phyloP scores from a whole-genome alignment of 2,113 vertebrate genomes.

The Clupea harengus region DNA sequence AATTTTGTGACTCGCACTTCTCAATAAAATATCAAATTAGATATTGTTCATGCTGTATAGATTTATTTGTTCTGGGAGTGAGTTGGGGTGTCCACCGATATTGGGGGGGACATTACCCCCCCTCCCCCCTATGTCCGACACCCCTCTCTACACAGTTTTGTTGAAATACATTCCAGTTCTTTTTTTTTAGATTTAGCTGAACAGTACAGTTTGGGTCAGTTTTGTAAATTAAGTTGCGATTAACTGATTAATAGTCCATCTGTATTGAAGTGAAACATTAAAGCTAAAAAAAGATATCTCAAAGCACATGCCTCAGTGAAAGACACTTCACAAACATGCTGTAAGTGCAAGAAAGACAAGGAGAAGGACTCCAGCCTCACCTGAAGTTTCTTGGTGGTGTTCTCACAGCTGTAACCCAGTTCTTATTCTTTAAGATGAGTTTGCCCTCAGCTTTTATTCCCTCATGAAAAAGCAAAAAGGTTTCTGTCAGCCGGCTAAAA shows the following conservation, averaged over 20 bases:
- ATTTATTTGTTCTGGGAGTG: too few species aligned
- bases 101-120: too few species aligned
- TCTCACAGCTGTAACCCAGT: slow-evolving; percentile 11
- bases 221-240: too few species aligned
- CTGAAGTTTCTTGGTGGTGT: not conserved
- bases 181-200: too few species aligned
- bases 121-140: too few species aligned
- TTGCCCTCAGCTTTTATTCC: slow-evolving; percentile 15
- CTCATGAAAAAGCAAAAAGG: slow-evolving; percentile 11
- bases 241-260: not conserved
- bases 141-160: too few species aligned
- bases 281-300: not conserved
- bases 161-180: too few species aligned
- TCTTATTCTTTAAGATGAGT: slow-evolving; percentile 1
- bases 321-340: not conserved
- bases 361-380: not conserved
- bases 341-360: not conserved
- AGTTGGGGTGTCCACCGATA: too few species aligned
- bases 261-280: not conserved
- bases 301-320: not conserved
- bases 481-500: slow-evolving; percentile 16
- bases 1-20: too few species aligned
- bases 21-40: too few species aligned
- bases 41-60: too few species aligned
- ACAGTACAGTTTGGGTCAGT: too few species aligned